Percentiles rank a stretch among this genome's conserved stretches.
Evolutionary conservation across 2,888 invertebrate species (phyloP).

Genomic region (Folsomia manolachei): DNA sequence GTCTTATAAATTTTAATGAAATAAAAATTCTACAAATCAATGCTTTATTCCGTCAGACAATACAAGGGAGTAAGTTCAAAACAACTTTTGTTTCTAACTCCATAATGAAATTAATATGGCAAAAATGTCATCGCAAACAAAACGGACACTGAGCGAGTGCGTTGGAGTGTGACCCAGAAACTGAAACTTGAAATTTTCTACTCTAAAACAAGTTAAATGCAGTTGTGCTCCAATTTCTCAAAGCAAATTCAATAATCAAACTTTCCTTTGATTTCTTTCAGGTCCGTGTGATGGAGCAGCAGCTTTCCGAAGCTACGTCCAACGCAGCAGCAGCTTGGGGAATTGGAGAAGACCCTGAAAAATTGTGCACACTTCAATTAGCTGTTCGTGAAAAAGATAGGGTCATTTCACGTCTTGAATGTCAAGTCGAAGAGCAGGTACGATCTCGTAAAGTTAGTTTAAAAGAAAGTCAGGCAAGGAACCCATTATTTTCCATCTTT

Average conservation of each 20-base stretch:
- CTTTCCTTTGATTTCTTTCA: constrained; percentile 43
- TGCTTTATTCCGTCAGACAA: too few relatives aligned
- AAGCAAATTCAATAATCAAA: constrained; percentile 6
- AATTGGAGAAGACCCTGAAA: constrained; percentile 52
- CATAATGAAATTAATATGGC: too few relatives aligned
- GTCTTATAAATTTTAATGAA: too few relatives aligned
- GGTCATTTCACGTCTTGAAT: constrained; percentile 70
- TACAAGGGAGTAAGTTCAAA: too few relatives aligned
- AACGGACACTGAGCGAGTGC: too few relatives aligned
- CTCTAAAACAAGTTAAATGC: not conserved
- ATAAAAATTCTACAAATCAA: too few relatives aligned
- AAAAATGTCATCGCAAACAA: too few relatives aligned
- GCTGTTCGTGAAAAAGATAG: constrained; percentile 58
- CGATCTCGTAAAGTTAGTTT: constrained; percentile 28
- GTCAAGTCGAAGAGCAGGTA: constrained; percentile 83
- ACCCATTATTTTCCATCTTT: not conserved
- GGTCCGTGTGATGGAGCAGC: constrained; percentile 58
- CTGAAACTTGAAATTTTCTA: too few relatives aligned
- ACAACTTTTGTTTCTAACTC: too few relatives aligned
- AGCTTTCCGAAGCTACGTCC: constrained; percentile 54
- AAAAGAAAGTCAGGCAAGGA: too few relatives aligned
- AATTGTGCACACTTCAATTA: constrained; percentile 49
- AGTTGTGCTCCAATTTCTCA: not conserved
- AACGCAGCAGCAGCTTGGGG: constrained; percentile 52
- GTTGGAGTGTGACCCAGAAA: not conserved